These are phyloP conservation scores for Cervus canadensis DNA, from an alignment of 2,113 vertebrate genomes.

Conservation along the genomic window DNA sequence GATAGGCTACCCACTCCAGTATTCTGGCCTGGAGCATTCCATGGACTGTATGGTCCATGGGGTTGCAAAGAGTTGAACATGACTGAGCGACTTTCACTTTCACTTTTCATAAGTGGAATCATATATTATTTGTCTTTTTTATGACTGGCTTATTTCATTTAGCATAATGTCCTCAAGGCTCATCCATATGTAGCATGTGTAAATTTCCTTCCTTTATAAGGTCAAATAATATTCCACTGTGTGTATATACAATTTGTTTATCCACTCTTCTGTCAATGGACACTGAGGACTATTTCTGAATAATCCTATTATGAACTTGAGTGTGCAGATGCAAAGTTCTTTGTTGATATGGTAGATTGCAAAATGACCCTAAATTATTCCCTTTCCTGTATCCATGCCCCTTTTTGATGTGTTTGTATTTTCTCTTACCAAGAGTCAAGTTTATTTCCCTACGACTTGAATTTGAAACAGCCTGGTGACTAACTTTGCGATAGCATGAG, in stretches of 20 bases:
- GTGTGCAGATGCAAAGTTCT: slow-evolving; percentile 10
- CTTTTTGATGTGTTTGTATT: slow-evolving; percentile 16
- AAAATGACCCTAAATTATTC: background rate
- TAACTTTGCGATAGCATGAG: background rate
- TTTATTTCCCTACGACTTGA: background rate
- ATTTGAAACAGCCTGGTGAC: background rate
- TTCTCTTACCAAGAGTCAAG: background rate
- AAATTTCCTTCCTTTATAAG: slow-evolving; percentile 12
- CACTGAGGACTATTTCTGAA: background rate
- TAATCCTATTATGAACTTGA: background rate
- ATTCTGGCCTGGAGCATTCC: too few species aligned
- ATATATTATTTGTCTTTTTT: slow-evolving; percentile 3
- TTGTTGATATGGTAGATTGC: background rate
- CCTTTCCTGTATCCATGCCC: background rate
- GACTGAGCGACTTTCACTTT: too few species aligned
- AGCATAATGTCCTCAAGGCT: background rate
- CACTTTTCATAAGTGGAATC: background rate
- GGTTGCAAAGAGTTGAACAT: too few species aligned
- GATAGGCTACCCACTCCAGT: too few species aligned
- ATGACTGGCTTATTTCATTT: slow-evolving; percentile 8
- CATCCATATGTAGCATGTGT: background rate
- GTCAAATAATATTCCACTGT: slow-evolving; percentile 6
- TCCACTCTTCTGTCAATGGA: background rate
- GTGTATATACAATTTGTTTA: background rate
- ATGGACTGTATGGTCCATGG: too few species aligned